Conservation (phyloP, 2,888 invertebrate genomes). For the Mechanitis mazaeus region DNA sequence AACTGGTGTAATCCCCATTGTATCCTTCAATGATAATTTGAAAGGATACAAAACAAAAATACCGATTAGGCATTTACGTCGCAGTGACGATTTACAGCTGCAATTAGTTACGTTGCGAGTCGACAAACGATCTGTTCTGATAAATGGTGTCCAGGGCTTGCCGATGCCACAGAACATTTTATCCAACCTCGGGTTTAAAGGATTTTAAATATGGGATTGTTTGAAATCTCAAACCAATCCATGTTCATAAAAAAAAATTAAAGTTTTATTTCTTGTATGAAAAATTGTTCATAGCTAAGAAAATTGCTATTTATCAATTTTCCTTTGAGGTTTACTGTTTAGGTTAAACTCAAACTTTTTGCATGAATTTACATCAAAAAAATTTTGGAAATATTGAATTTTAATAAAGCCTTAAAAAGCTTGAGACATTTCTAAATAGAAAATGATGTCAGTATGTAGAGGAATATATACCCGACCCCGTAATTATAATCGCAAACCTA, state of each 20-base stretch:
- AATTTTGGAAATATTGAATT: too few relatives aligned
- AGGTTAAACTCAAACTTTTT: too few relatives aligned
- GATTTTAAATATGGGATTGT: too few relatives aligned
- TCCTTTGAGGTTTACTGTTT: too few relatives aligned
- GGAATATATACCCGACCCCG: not conserved
- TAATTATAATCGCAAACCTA: constrained; percentile 12
- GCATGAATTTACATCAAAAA: too few relatives aligned
- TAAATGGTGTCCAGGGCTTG: constrained; percentile 49
- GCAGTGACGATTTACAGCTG: constrained; percentile 62
- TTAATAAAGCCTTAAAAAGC: too few relatives aligned
- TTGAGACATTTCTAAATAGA: too few relatives aligned
- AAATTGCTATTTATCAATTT: too few relatives aligned
- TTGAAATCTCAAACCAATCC: constrained; percentile 1
- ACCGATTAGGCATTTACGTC: constrained; percentile 32
- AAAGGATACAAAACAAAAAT: constrained; percentile 22
- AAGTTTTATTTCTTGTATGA: too few relatives aligned
- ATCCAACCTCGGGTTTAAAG: not conserved
- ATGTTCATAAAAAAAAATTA: too few relatives aligned
- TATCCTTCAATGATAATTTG: constrained; percentile 13
- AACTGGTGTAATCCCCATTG: not conserved
- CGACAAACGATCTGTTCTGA: constrained; percentile 63
- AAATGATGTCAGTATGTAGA: not conserved
- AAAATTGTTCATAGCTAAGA: too few relatives aligned
- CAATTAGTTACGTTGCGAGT: constrained; percentile 68
- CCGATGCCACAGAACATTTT: constrained; percentile 35